Percentiles rank a stretch among this genome's conserved stretches.
phyloP scores from a whole-genome alignment of 2,113 vertebrate species.

The Corynorhinus townsendii region DNA sequence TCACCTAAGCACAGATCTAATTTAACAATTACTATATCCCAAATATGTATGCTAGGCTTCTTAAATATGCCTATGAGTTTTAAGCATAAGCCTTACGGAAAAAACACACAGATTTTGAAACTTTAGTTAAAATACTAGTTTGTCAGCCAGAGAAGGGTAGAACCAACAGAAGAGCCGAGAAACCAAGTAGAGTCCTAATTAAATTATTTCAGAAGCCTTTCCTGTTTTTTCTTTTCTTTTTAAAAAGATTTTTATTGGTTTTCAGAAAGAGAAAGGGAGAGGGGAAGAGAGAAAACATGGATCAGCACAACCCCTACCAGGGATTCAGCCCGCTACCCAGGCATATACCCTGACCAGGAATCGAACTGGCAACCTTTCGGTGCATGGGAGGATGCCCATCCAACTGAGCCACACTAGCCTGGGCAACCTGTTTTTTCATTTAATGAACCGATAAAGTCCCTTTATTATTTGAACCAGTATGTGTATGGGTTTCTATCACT shows the following conservation, averaged over 20 bases:
- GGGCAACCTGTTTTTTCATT: not conserved
- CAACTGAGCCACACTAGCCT: no score
- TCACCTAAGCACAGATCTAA: not conserved
- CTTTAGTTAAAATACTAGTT: constrained; percentile 15
- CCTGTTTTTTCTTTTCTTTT: not conserved
- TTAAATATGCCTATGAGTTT: not conserved
- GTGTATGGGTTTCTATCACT: not conserved
- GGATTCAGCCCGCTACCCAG: no score
- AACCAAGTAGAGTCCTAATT: not conserved
- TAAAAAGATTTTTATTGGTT: no score
- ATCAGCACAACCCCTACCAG: no score
- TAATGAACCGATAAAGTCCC: not conserved
- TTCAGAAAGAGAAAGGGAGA: no score
- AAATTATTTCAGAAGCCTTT: not conserved
- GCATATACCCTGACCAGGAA: no score
- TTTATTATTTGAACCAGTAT: constrained; percentile 1
- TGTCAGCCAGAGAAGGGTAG: not conserved
- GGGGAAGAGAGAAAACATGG: no score
- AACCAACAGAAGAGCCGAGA: not conserved
- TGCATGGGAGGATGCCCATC: no score
- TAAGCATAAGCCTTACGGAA: not conserved
- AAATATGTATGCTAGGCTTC: not conserved
- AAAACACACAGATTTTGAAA: not conserved
- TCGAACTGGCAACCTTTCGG: no score
- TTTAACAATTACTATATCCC: not conserved